Conservation (phyloP, 2,888 invertebrate genomes). For the Piscicola geometra region DNA sequence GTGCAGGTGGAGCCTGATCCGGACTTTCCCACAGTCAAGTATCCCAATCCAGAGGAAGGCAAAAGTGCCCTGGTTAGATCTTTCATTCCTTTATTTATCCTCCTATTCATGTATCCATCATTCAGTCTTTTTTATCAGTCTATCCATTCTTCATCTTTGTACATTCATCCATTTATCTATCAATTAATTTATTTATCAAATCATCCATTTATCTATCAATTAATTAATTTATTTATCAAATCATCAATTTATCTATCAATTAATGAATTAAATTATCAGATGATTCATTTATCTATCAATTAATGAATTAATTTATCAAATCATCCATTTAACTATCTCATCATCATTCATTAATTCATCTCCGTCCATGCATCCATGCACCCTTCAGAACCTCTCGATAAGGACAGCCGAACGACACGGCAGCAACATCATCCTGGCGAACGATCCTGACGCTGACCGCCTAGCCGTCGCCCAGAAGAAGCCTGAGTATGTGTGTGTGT, state of each 20-base stretch:
- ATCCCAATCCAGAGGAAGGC: conserved; percentile 97
- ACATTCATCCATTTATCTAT: background rate
- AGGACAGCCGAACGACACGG: conserved; percentile 69
- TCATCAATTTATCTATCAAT: no score
- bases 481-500: background rate
- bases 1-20: conserved; percentile 81
- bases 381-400: conserved; percentile 65
- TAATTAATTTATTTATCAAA: no score
- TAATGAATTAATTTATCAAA: conserved; percentile 3
- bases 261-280: no score
- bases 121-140: background rate
- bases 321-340: conserved; percentile 8
- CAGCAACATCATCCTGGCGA: conserved; percentile 78
- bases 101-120: background rate
- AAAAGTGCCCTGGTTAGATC: conserved; percentile 65
- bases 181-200: background rate
- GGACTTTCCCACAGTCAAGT: conserved; percentile 91
- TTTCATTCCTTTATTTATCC: no score
- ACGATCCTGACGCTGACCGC: conserved; percentile 97
- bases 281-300: no score
- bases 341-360: no score
- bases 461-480: conserved; percentile 70
- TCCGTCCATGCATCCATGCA: background rate
- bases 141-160: background rate
- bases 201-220: background rate